Percentiles rank a stretch among this genome's conserved stretches.
phyloP scores from a whole-genome alignment of 2,797 vertebrate species.

The Remorina albescens region DNA sequence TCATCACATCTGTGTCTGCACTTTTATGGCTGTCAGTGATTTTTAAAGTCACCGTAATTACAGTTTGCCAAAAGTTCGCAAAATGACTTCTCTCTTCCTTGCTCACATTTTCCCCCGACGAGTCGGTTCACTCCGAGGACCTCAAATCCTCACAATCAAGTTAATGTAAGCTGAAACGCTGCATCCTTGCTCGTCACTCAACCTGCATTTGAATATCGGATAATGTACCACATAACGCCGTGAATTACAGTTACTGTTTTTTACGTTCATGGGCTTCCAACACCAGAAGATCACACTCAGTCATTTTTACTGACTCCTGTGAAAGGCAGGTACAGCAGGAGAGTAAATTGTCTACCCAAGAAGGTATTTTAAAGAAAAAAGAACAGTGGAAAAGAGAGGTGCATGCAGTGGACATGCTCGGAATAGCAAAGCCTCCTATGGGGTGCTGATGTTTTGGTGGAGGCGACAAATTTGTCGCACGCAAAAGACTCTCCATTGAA shows the following conservation, averaged over 20 bases:
- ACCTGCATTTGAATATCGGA: conserved; percentile 24
- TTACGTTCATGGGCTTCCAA: conserved; percentile 23
- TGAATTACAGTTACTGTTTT: conserved; percentile 31
- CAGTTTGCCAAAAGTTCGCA: conserved; percentile 17
- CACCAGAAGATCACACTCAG: conserved; percentile 24
- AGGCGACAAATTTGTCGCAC: background rate
- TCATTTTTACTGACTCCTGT: conserved; percentile 55
- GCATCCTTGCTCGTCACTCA: background rate
- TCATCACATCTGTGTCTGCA: conserved; percentile 13
- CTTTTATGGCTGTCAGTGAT: conserved; percentile 12
- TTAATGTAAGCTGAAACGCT: background rate
- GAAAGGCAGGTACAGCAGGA: conserved; percentile 37
- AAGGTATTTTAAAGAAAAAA: conserved; percentile 52
- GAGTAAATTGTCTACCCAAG: conserved; percentile 56
- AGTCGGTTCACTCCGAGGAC: conserved; percentile 21
- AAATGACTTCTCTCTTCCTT: conserved; percentile 2
- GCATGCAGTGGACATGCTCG: conserved; percentile 25
- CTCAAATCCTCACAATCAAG: background rate
- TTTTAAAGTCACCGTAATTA: conserved; percentile 42
- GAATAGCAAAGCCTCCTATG: conserved; percentile 31
- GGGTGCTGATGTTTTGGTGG: background rate
- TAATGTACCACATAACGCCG: background rate
- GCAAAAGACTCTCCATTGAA: background rate
- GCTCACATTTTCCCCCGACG: conserved; percentile 13
- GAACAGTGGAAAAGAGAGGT: conserved; percentile 29